Conservation (phyloP, 2,797 vertebrate species). For the Taenioides sp. region DNA sequence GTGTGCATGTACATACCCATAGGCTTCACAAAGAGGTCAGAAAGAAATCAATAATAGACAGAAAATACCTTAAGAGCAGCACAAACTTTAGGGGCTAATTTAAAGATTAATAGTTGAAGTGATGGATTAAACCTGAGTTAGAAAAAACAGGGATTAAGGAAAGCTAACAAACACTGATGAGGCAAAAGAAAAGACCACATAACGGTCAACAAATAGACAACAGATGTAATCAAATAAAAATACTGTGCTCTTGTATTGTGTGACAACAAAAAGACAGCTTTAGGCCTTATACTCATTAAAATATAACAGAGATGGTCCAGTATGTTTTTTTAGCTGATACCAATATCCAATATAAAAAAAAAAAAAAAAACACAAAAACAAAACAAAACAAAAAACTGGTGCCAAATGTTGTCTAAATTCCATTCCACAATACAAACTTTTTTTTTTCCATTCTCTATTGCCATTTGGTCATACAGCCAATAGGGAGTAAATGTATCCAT, state of each 20-base stretch:
- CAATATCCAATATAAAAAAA: too few species aligned
- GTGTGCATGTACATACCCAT: conserved; percentile 1
- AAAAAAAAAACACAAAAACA: too few species aligned
- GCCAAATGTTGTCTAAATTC: too few species aligned
- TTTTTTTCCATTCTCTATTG: too few species aligned
- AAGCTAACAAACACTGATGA: conserved; percentile 31
- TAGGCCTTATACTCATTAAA: conserved; percentile 1
- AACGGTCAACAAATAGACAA: background rate
- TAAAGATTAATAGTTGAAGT: conserved; percentile 54
- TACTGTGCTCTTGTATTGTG: conserved; percentile 9
- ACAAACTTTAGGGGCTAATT: conserved; percentile 38
- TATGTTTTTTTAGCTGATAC: too few species aligned
- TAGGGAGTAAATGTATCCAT: too few species aligned
- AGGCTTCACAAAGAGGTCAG: conserved; percentile 25
- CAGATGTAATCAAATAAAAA: background rate
- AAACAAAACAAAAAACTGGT: too few species aligned
- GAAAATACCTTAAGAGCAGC: conserved; percentile 41
- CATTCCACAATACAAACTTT: too few species aligned
- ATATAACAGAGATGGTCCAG: too few species aligned
- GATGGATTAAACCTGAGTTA: conserved; percentile 59
- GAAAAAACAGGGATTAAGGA: conserved; percentile 60
- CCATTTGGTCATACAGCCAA: too few species aligned
- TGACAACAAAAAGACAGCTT: background rate
- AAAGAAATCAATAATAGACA: conserved; percentile 62
- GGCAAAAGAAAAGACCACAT: background rate